A percentile compares a stretch with the other conserved stretches of the same genome.
Evolutionary conservation across 2,797 vertebrate genomes (phyloP).

Genomic region (Babyrousa celebensis): DNA sequence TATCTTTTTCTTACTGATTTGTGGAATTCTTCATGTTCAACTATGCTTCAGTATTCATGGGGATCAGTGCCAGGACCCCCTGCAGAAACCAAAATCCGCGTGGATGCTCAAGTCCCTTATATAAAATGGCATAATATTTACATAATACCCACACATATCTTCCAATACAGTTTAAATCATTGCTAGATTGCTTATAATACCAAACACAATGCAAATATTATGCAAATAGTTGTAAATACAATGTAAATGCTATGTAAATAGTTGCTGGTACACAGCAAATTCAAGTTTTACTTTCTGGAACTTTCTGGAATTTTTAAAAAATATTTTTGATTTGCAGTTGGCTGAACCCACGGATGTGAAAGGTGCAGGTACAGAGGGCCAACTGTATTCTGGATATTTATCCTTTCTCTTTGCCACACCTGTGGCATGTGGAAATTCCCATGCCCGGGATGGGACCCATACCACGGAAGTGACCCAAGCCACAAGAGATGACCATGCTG

Average conservation of each 20-base stretch:
- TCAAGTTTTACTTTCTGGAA: not conserved
- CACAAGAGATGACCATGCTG: too few species aligned
- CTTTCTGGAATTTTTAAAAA: not conserved
- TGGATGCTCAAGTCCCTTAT: not conserved
- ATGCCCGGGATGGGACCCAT: too few species aligned
- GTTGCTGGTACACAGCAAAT: not conserved
- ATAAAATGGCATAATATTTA: not conserved
- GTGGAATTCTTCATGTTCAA: not conserved
- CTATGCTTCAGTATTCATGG: rapidly evolving
- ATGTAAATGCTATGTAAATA: not conserved
- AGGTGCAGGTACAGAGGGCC: not conserved
- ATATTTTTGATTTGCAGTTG: not conserved
- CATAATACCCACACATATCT: not conserved
- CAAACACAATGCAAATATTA: not conserved
- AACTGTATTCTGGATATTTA: not conserved
- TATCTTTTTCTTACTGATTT: not conserved
- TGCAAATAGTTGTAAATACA: not conserved
- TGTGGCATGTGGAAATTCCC: too few species aligned
- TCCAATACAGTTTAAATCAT: not conserved
- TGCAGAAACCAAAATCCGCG: not conserved
- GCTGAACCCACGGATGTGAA: not conserved
- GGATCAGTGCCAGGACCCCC: not conserved
- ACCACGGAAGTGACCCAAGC: too few species aligned
- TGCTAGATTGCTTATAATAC: not conserved
- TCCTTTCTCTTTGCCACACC: not conserved